Evolutionary conservation across 2,888 invertebrate species (phyloP).

Genomic region (Hydraecia micacea): DNA sequence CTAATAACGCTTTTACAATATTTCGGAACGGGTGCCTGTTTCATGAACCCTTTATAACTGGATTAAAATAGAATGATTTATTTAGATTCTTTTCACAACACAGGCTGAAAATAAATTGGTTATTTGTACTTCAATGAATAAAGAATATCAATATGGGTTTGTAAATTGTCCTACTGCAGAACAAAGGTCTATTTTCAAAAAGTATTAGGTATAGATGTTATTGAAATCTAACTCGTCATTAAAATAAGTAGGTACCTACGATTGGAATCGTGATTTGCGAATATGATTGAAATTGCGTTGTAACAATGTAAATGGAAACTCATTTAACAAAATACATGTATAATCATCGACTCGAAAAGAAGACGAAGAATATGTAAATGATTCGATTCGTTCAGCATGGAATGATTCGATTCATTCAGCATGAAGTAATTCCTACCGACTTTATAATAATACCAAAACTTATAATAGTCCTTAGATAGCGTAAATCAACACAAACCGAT

Average conservation of each 20-base stretch:
- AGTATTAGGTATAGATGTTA: neutral
- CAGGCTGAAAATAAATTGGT: slow-evolving; percentile 11
- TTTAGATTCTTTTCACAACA: neutral
- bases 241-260: neutral
- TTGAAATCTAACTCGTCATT: neutral
- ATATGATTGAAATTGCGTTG: too few relatives aligned
- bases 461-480: neutral
- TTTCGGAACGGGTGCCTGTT: neutral
- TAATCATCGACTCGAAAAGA: too few relatives aligned
- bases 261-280: neutral
- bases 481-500: neutral
- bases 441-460: neutral
- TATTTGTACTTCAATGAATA: slow-evolving; percentile 1
- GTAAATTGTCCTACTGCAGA: too few relatives aligned
- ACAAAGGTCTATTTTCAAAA: neutral
- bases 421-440: neutral
- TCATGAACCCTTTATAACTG: slow-evolving; percentile 11
- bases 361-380: too few relatives aligned
- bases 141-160: neutral
- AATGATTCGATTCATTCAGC: neutral
- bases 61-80: slow-evolving; percentile 26
- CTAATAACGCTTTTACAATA: slow-evolving; percentile 18
- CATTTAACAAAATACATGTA: neutral
- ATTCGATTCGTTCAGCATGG: too few relatives aligned
- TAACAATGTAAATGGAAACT: neutral